Base-by-base conservation (phyloP, 23 tunicate genomes). In the Pegea sp. region DNA sequence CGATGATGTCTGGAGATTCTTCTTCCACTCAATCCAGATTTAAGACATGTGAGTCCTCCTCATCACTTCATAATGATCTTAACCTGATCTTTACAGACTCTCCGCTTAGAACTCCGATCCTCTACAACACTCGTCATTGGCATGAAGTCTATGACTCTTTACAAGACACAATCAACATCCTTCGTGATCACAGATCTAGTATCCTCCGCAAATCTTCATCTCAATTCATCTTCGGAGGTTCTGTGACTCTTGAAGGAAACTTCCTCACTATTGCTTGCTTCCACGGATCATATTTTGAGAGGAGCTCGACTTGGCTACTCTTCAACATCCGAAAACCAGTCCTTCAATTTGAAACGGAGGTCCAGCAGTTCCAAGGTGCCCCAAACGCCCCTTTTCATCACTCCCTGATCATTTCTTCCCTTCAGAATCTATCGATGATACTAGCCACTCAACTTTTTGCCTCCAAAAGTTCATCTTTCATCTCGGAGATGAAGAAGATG, bases 301-400 rank as follows among this genome's bases (percentile, higher is more conserved):
- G 75, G 26, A 70, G 81, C 23, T 31, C 48, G 16, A 32, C 69
- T 4, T 89, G 98, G 98, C 64, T 70, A 23, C 61, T 89, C 0
- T 89, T 89, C 56, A 76, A 77, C 69, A 67, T 89, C 32, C 62
- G 65, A 31, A 65, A 70, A 38, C 98, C 98, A n/a, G 67, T 67
- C 52, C 71, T 89, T 44, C 59, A 61, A 30, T 89, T 89, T 48
- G 74, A 84, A 2, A 89, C 81, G 11, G 98, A 89, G 30, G 98
- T 89, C 3, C 89, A 89, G 48, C 72, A 84, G 44, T 69, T 84
- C 33, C 73, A 74, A 68, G 95, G 95, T 71, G 22, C 3, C 34
- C 0, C 0, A 46, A 25, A 24, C 11, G 8, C 11, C 5, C 46
- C 13, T 56, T 56, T 56, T 19, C 24, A 25, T 56, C 27, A 13